Evolutionary conservation across 2,888 invertebrate species (phyloP), one percentile per base, ranked within the genome.

Genomic region (Diabrotica balteata): DNA sequence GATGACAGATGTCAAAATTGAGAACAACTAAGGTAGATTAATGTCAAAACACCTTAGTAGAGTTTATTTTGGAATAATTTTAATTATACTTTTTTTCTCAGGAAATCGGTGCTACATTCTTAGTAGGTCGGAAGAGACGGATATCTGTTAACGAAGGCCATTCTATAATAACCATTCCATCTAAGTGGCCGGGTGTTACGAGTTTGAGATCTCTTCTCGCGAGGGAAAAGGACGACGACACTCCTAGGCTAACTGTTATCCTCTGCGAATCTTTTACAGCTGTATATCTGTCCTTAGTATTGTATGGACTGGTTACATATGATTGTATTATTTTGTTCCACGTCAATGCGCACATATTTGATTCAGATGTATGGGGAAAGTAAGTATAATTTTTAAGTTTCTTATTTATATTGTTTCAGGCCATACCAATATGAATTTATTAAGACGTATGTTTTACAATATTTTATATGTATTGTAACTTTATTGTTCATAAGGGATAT

Each of bases 121-220:
- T 94, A 72, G 89, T 94, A 68, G 90, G 90, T 51, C 86, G 91
- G 66, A 87, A 90, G 70, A 86, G 93, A 71, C 87, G 93, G 44
- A 91, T 91, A 80, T 94, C 94, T 1, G 88, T 90, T 1, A 95
- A 93, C 74, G 95, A 95, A 76, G 88, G 91, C 5, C 87, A 90
- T 9, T 88, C 90, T 72, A 90, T 91, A 42, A 93, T 93, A n/a
- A 95, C 95, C 1, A 86, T 90, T 7, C 95, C 96, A 0, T 89
- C 93, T 59, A 95, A 95, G 85, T 96, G 97, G 97, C 97, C 97
- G 47, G 97, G 98, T 9, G 98, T 98, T 0, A 95, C 97, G 0
- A 95, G 95, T 67, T 86, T 99, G 51, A 89, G 97, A 43, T 95
- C 97, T 0, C 86, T 99, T 52, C 86, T 99, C 7, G 93, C 95